These are phyloP conservation scores for Vanessa tameamea DNA, from an alignment of 1,140 invertebrate species.

Conservation along the genomic window DNA sequence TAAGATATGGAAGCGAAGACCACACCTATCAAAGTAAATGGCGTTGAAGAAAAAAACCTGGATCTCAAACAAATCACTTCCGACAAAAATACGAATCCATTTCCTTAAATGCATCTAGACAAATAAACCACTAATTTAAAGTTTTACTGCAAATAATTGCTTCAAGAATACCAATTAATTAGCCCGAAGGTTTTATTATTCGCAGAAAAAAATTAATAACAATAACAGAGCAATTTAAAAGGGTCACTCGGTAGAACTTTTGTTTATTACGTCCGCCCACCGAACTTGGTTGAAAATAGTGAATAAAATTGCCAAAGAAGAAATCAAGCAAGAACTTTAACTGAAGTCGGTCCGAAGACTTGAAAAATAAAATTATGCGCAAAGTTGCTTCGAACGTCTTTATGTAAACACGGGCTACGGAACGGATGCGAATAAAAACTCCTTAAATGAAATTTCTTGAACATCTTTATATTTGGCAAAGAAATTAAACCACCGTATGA, in stretches of 20 bases:
- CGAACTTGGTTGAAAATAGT: conserved; percentile 43
- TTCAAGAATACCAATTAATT: background rate
- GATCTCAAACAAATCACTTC: background rate
- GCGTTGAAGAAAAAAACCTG: too few species aligned
- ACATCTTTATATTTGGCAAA: background rate
- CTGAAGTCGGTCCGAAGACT: conserved; percentile 36
- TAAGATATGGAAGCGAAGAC: too few species aligned
- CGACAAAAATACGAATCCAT: background rate
- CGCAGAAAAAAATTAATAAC: conserved; percentile 26
- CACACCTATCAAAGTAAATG: too few species aligned
- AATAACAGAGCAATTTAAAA: conserved; percentile 24
- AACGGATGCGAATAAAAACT: conserved; percentile 35
- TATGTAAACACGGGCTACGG: conserved; percentile 35
- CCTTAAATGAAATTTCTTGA: conserved; percentile 31
- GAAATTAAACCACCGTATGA: background rate
- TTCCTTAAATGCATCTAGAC: conserved; percentile 5
- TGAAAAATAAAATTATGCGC: conserved; percentile 51
- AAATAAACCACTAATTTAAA: background rate
- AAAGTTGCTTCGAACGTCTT: conserved; percentile 43
- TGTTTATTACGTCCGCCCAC: conserved; percentile 38
- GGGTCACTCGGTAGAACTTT: conserved; percentile 27
- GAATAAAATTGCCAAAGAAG: conserved; percentile 39
- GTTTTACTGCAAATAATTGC: conserved; percentile 1
- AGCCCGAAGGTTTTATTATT: background rate
- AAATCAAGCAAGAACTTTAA: conserved; percentile 43